Conservation (phyloP, 2,797 vertebrate genomes). For the Peromyscus eremicus region DNA sequence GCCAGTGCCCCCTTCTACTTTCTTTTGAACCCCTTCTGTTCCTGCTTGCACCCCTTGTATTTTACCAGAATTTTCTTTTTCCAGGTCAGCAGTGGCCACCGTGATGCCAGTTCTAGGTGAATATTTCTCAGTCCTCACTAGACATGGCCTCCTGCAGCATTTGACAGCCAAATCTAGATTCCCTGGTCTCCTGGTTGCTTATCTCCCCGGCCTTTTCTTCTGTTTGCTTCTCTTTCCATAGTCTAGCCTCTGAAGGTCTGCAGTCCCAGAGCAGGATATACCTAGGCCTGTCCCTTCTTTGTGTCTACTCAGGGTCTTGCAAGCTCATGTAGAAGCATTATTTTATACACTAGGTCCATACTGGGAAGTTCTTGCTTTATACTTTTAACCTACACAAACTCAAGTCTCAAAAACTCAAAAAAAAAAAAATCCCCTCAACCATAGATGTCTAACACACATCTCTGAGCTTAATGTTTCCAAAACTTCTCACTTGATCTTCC, state of each 20-base stretch:
- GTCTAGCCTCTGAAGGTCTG: not conserved
- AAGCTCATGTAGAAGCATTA: not conserved
- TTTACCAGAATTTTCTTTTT: not conserved
- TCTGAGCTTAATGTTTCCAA: not conserved
- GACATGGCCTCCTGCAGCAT: not conserved
- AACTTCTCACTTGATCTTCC: not conserved
- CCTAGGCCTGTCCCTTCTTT: not conserved
- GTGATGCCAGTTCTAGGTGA: not conserved
- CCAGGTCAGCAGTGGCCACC: not conserved
- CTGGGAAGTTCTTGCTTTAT: not conserved
- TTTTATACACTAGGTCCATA: not conserved
- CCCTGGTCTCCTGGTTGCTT: not conserved
- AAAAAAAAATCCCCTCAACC: not conserved
- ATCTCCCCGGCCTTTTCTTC: not conserved
- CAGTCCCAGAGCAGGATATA: not conserved
- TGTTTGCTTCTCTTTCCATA: not conserved
- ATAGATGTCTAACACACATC: not conserved
- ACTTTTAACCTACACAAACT: conserved; percentile 2
- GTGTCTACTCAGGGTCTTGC: not conserved
- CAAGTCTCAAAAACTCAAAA: not conserved
- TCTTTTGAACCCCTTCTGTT: not conserved
- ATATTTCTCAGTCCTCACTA: not conserved
- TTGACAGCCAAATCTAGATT: not conserved
- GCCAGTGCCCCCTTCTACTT: not conserved
- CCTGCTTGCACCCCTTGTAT: not conserved